A percentile compares a stretch with the other conserved stretches of the same genome.
Conservation (phyloP, 2,888 invertebrate species). For the Parasteatoda lunata region DNA sequence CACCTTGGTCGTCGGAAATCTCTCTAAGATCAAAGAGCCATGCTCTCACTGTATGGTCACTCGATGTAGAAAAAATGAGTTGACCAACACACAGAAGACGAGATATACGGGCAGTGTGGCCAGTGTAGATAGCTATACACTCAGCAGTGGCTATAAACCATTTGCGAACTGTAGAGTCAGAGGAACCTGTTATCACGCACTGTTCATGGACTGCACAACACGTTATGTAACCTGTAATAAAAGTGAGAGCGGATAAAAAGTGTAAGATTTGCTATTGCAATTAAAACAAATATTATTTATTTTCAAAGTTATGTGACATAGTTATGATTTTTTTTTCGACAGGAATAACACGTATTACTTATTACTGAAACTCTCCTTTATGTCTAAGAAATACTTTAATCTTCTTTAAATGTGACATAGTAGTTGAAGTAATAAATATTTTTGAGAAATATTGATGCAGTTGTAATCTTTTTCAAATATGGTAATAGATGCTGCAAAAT, state of each 20-base stretch:
- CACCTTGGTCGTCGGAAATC: conserved; percentile 58
- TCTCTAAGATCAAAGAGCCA: conserved; percentile 75
- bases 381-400: too few relatives aligned
- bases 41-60: conserved; percentile 73
- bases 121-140: conserved; percentile 75
- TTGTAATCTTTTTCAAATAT: too few relatives aligned
- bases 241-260: background rate
- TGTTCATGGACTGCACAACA: conserved; percentile 75
- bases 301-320: too few relatives aligned
- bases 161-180: conserved; percentile 76
- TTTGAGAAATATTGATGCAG: too few relatives aligned
- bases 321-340: too few relatives aligned
- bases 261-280: too few relatives aligned
- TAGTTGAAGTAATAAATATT: too few relatives aligned
- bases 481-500: too few relatives aligned
- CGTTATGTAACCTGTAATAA: conserved; percentile 75
- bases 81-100: conserved; percentile 76
- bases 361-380: too few relatives aligned
- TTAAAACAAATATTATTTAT: too few relatives aligned
- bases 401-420: too few relatives aligned
- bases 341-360: too few relatives aligned
- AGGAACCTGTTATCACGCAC: conserved; percentile 76
- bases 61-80: conserved; percentile 73
- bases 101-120: conserved; percentile 76
- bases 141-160: conserved; percentile 77